Conservation (phyloP, 2,797 vertebrate species). For the Sparus aurata region DNA sequence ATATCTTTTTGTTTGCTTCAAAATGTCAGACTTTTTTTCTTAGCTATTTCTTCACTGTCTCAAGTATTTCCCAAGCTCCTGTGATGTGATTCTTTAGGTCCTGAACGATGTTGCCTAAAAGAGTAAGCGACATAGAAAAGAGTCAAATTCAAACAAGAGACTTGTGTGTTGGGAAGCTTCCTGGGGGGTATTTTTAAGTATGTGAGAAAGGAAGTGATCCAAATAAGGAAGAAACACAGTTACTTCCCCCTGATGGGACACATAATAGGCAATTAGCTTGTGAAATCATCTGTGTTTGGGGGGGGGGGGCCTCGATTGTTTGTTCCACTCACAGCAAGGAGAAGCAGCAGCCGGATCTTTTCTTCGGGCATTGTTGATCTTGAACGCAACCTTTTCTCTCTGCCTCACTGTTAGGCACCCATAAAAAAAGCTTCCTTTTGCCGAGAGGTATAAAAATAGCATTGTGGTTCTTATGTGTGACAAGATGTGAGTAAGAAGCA, state of each 20-base stretch:
- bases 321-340: constrained; percentile 61
- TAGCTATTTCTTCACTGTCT: neutral
- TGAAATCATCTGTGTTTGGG: constrained; percentile 60
- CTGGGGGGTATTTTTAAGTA: constrained; percentile 51
- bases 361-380: constrained; percentile 66
- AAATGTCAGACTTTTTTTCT: neutral
- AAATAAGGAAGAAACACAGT: constrained; percentile 45
- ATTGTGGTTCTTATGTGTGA: constrained; percentile 31
- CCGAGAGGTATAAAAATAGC: constrained; percentile 64
- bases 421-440: constrained; percentile 38
- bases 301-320: constrained; percentile 54
- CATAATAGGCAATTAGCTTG: constrained; percentile 76
- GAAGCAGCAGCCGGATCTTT: constrained; percentile 54
- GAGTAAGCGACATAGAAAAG: too few species aligned
- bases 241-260: constrained; percentile 62
- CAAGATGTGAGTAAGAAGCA: constrained; percentile 42
- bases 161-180: constrained; percentile 26
- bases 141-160: constrained; percentile 43
- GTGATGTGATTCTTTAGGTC: constrained; percentile 24
- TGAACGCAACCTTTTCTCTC: constrained; percentile 38
- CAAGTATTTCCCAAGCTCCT: constrained; percentile 10
- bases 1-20: neutral
- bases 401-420: constrained; percentile 25
- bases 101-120: constrained; percentile 21
- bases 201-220: constrained; percentile 31